These are phyloP conservation scores for Allobates femoralis DNA, from an alignment of 2,797 vertebrate genomes.

Conservation along the genomic window DNA sequence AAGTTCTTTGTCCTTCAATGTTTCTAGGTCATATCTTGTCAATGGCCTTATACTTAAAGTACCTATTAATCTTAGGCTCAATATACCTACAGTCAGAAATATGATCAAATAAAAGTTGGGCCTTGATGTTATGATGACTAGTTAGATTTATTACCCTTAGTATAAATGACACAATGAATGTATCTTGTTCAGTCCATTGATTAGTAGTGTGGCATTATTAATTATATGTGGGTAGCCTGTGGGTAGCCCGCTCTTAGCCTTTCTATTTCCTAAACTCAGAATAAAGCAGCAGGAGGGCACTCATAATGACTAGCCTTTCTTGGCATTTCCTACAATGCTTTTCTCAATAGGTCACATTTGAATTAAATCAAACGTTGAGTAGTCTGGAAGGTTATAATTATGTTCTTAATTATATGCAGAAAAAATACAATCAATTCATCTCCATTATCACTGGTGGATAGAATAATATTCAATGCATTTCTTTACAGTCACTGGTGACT, in stretches of 20 bases:
- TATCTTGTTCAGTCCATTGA: slow-evolving; percentile 6
- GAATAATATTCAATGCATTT: slow-evolving; percentile 20
- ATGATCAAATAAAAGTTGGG: not conserved
- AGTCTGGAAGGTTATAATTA: slow-evolving; percentile 15
- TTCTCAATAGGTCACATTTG: slow-evolving; percentile 24
- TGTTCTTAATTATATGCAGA: slow-evolving; percentile 16
- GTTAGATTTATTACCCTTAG: not conserved
- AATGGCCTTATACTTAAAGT: slow-evolving; percentile 1
- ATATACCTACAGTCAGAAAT: not conserved
- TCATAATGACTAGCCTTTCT: slow-evolving; percentile 40
- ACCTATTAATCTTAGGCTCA: not conserved
- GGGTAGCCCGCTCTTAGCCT: not conserved
- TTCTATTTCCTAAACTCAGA: slow-evolving; percentile 13
- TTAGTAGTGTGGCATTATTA: not conserved
- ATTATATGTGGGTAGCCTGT: not conserved
- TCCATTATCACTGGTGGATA: not conserved
- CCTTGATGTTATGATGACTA: not conserved
- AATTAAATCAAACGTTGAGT: slow-evolving; percentile 22
- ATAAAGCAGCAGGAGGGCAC: slow-evolving; percentile 28
- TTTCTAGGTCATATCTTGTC: slow-evolving; percentile 32
- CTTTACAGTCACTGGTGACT: not conserved
- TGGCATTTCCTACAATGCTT: slow-evolving; percentile 39
- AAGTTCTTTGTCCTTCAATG: slow-evolving; percentile 47
- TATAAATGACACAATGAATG: slow-evolving; percentile 15
- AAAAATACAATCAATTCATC: slow-evolving; percentile 3